Evolutionary conservation across 1,140 invertebrate species (phyloP).

Genomic region (Lepidurus couesii): DNA sequence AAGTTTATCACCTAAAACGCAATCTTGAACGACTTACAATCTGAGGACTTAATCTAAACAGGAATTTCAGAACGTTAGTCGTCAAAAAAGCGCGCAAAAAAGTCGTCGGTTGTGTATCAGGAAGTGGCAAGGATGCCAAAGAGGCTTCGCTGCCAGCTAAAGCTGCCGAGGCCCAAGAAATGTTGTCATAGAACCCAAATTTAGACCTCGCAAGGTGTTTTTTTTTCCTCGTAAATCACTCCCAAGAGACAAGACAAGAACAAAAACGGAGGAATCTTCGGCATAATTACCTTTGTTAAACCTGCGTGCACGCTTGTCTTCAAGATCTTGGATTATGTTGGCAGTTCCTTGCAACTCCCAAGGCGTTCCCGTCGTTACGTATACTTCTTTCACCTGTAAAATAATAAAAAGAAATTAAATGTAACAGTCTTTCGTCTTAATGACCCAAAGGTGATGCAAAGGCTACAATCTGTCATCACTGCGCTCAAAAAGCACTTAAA

Average conservation of each 20-base stretch:
- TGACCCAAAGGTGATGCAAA: no score
- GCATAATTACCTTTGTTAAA: conserved; percentile 57
- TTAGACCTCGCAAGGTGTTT: background rate
- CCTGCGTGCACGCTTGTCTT: conserved; percentile 44
- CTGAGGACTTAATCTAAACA: no score
- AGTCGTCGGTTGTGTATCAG: background rate
- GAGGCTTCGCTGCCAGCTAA: background rate
- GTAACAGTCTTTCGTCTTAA: no score
- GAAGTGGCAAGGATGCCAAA: conserved; percentile 1
- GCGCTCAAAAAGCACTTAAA: no score
- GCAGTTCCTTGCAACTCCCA: conserved; percentile 38
- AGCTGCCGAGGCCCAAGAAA: background rate
- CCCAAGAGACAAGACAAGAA: background rate
- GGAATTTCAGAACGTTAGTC: background rate
- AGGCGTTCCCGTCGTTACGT: background rate
- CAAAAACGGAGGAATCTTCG: conserved; percentile 1
- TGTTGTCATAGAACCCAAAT: conserved; percentile 17
- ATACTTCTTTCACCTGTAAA: conserved; percentile 55
- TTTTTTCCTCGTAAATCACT: background rate
- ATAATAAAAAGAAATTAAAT: background rate
- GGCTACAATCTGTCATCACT: no score
- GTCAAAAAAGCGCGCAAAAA: background rate
- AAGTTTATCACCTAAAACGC: background rate
- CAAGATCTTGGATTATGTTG: conserved; percentile 45
- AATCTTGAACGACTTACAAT: background rate